Conservation (phyloP, 1,140 invertebrate species). For the roundworm (Caenorhabditis elegans) region WBcel235 BX284605.5:17735001-17735500, state of each 20-base stretch:
- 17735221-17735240: no score
- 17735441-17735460: constrained; percentile 41
- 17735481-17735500: constrained; percentile 47
- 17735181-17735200: neutral
- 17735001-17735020: no score
- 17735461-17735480: constrained; percentile 50
- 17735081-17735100: neutral
- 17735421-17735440: constrained; percentile 43
- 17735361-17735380: neutral
- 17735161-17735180: neutral
- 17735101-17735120: neutral
- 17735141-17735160: neutral
- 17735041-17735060: no score
- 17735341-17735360: constrained; percentile 42
- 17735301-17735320: constrained; percentile 49
- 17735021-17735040: no score
- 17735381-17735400: constrained; percentile 41
- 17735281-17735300: constrained; percentile 43
- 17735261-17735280: neutral
- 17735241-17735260: neutral
- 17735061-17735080: no score
- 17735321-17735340: constrained; percentile 48
- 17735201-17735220: neutral
- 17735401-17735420: constrained; percentile 42
- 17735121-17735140: neutral